Base-by-base conservation (phyloP, 2,888 invertebrate species). In the Nesidiocoris tenuis region DNA sequence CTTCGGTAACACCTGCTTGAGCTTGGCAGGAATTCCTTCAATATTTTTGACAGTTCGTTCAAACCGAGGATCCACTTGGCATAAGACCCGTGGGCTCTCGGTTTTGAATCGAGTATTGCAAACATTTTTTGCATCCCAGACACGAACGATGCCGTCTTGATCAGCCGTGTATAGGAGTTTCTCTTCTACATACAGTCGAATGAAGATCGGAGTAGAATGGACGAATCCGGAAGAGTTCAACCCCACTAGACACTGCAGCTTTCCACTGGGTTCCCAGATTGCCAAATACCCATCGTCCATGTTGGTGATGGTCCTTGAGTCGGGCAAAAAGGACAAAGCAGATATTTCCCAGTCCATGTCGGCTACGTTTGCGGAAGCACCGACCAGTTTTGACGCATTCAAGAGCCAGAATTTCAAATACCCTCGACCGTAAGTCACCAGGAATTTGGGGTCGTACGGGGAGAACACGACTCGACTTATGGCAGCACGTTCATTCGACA, bases 71-170 rank as follows among this genome's bases (percentile, higher is more conserved):
- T 72, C 63, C 0, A 72, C 54, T 19, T 61, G 39, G 12, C 24
- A 7, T 9, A 25, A 59, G 9, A 21, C 16, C 5, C 9, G 19
- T 0, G 54, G 54, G 61, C 18, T 25, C 22, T 64, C 56, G 5
- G 54, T 63, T 16, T 39, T 21, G 22, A 39, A 39, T 17, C 63
- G 39, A 16, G 61, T 23, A 54, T 19, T 61, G 3, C 17, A n/a
- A 9, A 96, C 93, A 0, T 91, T 90, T 80, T 94, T 94, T 87
- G 94, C 95, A 84, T 92, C 94, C 96, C 96, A 96, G 5, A 93
- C 89, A 2, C 90, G 87, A 12, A 94, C 87, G 83, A 89, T 91
- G 0, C 94, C 94, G 82, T 94, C 94, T 82, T 89, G 23, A 82
- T 88, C 88, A 5, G 88, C 82, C 2, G 88, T 86, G 80, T 87